phyloP scores from a whole-genome alignment of 2,113 vertebrate genomes.

The Zosterops pallidus region DNA sequence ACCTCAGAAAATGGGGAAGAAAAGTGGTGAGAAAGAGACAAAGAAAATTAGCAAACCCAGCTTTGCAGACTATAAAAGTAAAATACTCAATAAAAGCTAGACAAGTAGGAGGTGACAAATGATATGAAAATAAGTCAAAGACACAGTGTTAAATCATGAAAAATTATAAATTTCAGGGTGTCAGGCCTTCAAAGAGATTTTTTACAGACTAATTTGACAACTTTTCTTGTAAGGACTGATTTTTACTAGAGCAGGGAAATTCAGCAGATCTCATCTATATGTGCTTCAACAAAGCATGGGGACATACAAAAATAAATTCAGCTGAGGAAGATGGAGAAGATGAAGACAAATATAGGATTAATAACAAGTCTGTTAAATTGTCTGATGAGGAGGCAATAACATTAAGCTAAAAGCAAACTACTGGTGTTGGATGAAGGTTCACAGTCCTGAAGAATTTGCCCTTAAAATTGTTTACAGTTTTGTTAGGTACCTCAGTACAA shows the following conservation, averaged over 20 bases:
- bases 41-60: neutral
- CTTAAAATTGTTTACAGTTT: neutral
- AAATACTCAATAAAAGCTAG: neutral
- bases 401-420: neutral
- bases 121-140: neutral
- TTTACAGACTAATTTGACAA: neutral
- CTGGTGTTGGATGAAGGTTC: neutral
- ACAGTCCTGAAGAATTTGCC: neutral
- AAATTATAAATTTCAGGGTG: neutral
- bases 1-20: neutral
- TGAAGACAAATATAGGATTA: neutral
- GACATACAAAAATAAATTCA: neutral
- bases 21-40: neutral
- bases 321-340: neutral
- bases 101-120: neutral
- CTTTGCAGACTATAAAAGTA: neutral
- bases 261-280: neutral
- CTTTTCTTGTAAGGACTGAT: neutral
- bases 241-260: neutral
- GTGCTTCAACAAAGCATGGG: neutral
- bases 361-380: neutral
- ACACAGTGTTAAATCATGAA: neutral
- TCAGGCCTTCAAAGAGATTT: neutral
- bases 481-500: neutral
- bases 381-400: neutral